These are phyloP conservation scores for Erynnis tages DNA, from an alignment of 2,888 invertebrate species.

Conservation along the genomic window DNA sequence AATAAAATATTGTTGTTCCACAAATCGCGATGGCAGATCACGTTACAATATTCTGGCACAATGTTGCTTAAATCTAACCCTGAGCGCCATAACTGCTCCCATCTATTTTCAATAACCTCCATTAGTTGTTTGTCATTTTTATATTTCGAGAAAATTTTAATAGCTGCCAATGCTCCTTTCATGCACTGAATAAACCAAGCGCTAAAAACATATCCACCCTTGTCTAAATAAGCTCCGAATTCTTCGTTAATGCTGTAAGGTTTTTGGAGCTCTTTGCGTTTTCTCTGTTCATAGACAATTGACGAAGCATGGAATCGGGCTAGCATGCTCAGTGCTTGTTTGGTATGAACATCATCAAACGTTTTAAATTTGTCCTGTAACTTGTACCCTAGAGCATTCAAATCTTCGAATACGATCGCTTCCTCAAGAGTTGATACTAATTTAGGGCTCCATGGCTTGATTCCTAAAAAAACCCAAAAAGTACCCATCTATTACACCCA, in stretches of 20 bases:
- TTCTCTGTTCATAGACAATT: slow-evolving; percentile 74
- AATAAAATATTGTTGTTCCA: slow-evolving; percentile 85
- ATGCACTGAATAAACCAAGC: slow-evolving; percentile 66
- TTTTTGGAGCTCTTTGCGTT: slow-evolving; percentile 46
- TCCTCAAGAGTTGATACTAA: slow-evolving; percentile 51
- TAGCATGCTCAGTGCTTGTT: slow-evolving; percentile 66
- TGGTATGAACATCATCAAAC: slow-evolving; percentile 71
- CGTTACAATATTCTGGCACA: slow-evolving; percentile 65
- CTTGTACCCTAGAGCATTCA: slow-evolving; percentile 54
- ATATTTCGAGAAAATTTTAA: slow-evolving; percentile 59
- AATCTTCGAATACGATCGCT: slow-evolving; percentile 68
- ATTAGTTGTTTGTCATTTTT: slow-evolving; percentile 38
- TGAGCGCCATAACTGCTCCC: slow-evolving; percentile 54
- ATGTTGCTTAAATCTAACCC: slow-evolving; percentile 50
- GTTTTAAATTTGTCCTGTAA: slow-evolving; percentile 55
- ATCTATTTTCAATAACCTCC: slow-evolving; percentile 47
- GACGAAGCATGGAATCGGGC: slow-evolving; percentile 77
- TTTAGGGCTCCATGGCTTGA: slow-evolving; percentile 60
- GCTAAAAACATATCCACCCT: slow-evolving; percentile 52
- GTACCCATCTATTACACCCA: no score
- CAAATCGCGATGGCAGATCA: slow-evolving; percentile 82
- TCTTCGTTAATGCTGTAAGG: slow-evolving; percentile 55
- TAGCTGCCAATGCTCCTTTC: slow-evolving; percentile 55
- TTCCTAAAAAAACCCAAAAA: slow-evolving; percentile 41
- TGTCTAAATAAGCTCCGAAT: slow-evolving; percentile 44